Percentiles rank a stretch among this genome's conserved stretches.
Evolutionary conservation across 2,888 invertebrate species (phyloP).

Genomic region (Agrochola macilenta): DNA sequence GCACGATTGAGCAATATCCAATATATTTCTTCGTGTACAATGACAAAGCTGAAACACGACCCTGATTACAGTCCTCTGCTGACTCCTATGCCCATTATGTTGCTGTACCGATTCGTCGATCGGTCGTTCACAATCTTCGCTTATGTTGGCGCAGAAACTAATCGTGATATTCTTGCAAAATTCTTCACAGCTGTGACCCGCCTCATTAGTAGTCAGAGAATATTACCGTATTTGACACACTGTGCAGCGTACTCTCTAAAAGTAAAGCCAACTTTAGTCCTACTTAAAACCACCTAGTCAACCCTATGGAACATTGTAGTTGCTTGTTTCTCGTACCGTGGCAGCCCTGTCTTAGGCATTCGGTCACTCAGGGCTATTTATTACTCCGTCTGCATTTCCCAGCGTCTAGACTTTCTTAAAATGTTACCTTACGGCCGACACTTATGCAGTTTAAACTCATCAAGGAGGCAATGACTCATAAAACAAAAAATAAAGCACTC

Average conservation of each 20-base stretch:
- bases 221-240: neutral
- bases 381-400: slow-evolving; percentile 54
- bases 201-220: neutral
- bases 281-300: neutral
- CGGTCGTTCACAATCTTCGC: neutral
- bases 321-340: neutral
- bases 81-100: neutral
- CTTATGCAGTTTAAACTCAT: slow-evolving; percentile 47
- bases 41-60: neutral
- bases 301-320: neutral
- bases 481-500: slow-evolving; percentile 12
- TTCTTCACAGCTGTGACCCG: neutral
- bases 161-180: neutral
- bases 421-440: slow-evolving; percentile 57
- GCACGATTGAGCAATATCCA: neutral
- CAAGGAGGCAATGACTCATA: slow-evolving; percentile 22
- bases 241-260: neutral
- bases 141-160: neutral
- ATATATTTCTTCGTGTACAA: neutral
- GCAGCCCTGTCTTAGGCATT: slow-evolving; percentile 55
- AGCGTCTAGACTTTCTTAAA: slow-evolving; percentile 66
- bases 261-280: neutral
- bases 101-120: neutral
- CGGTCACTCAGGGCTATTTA: slow-evolving; percentile 61
- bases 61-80: neutral